Percentiles rank a stretch among this genome's conserved stretches.
phyloP scores from a whole-genome alignment of 2,113 vertebrate species.

The Sylvietta virens region DNA sequence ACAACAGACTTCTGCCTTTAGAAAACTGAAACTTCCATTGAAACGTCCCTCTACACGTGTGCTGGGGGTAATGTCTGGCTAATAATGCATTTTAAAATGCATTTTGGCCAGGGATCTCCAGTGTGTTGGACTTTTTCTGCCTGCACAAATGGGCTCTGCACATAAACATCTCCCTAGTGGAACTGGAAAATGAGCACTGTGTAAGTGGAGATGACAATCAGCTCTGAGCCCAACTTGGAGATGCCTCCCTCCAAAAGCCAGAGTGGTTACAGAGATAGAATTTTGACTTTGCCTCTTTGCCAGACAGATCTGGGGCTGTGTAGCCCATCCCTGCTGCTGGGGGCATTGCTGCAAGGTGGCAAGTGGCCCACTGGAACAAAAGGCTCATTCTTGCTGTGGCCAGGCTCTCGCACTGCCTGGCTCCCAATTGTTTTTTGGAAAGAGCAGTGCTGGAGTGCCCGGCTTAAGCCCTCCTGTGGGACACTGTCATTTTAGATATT shows the following conservation, averaged over 20 bases:
- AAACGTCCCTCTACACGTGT: accelerated
- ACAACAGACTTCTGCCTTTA: neutral
- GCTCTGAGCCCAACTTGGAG: neutral
- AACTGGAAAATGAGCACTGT: accelerated
- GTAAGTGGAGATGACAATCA: neutral
- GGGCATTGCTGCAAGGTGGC: neutral
- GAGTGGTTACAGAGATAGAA: neutral
- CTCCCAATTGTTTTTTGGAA: neutral
- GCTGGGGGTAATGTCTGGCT: neutral
- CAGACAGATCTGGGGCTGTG: neutral
- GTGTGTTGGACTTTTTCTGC: neutral
- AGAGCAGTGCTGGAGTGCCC: neutral
- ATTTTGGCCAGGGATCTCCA: neutral
- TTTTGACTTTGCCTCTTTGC: neutral
- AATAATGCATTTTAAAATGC: neutral
- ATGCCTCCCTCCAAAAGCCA: neutral
- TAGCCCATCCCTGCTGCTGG: neutral
- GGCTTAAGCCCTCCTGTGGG: neutral
- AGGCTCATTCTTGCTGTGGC: neutral
- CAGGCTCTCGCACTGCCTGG: accelerated
- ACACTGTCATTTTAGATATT: neutral
- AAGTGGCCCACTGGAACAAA: neutral
- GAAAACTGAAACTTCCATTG: neutral
- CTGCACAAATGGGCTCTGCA: neutral
- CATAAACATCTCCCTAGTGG: neutral